phyloP scores from a whole-genome alignment of 2,888 invertebrate genomes.

The Anticlea derivata region DNA sequence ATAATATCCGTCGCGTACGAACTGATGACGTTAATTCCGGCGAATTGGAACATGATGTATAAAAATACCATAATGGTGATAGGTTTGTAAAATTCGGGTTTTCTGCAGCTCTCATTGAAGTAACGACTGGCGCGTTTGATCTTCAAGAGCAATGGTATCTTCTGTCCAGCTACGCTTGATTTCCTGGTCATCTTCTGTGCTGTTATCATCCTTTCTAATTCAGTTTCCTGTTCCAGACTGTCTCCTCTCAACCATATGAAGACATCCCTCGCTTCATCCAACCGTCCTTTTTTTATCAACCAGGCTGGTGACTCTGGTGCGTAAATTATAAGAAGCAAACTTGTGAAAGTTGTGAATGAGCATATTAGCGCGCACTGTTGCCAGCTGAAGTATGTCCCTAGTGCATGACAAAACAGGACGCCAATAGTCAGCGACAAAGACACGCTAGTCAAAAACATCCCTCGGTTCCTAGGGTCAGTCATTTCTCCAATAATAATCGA shows the following conservation, averaged over 20 bases:
- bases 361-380: constrained; percentile 81
- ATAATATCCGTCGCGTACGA: constrained; percentile 88
- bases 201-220: constrained; percentile 74
- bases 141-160: constrained; percentile 46
- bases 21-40: constrained; percentile 87
- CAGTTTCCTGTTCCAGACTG: constrained; percentile 61
- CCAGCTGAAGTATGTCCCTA: constrained; percentile 86
- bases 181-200: constrained; percentile 66
- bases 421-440: constrained; percentile 85
- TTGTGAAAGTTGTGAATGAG: constrained; percentile 75
- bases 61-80: constrained; percentile 84
- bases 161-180: constrained; percentile 55
- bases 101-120: constrained; percentile 55
- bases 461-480: constrained; percentile 84
- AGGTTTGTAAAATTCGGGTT: constrained; percentile 84
- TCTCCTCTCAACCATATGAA: constrained; percentile 84
- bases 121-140: constrained; percentile 52
- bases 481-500: constrained; percentile 85
- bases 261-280: constrained; percentile 81
- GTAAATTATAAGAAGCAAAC: constrained; percentile 78
- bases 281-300: constrained; percentile 84
- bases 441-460: constrained; percentile 84
- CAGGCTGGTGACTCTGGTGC: constrained; percentile 87
- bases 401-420: constrained; percentile 84
- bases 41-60: constrained; percentile 87